These are phyloP conservation scores for Gryllus longicercus DNA, from an alignment of 2,888 invertebrate species.

Conservation along the genomic window DNA sequence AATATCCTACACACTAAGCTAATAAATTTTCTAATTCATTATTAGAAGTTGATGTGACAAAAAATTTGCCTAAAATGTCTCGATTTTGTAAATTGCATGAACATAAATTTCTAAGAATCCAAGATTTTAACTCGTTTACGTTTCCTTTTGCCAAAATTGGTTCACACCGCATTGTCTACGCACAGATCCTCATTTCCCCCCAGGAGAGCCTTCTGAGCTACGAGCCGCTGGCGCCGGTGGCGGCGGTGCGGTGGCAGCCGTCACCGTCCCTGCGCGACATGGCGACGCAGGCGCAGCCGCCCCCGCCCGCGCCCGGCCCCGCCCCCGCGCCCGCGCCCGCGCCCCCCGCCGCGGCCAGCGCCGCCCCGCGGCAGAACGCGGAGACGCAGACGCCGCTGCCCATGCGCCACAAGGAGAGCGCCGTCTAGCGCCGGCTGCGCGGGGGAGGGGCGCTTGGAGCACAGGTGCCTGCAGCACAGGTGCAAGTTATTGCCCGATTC, in stretches of 20 bases:
- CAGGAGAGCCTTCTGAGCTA: not conserved
- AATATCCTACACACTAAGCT: too few species aligned
- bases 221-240: not conserved
- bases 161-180: not conserved
- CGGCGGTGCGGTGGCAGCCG: not conserved
- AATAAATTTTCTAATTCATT: too few species aligned
- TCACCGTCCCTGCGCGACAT: constrained; percentile 18
- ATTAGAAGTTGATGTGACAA: too few species aligned
- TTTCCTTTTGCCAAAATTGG: too few species aligned
- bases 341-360: constrained; percentile 11
- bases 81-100: too few species aligned
- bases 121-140: not conserved
- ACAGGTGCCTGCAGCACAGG: too few species aligned
- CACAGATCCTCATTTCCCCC: not conserved
- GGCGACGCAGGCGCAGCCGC: not conserved
- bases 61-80: too few species aligned
- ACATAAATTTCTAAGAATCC: too few species aligned
- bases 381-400: constrained; percentile 37
- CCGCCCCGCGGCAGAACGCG: constrained; percentile 34
- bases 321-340: not conserved
- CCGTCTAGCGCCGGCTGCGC: constrained; percentile 35
- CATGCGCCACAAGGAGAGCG: constrained; percentile 37
- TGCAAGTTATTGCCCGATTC: too few species aligned
- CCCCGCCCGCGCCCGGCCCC: not conserved
- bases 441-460: not conserved